phyloP scores from a whole-genome alignment of 2,113 vertebrate species.

The Ascaphus truei region DNA sequence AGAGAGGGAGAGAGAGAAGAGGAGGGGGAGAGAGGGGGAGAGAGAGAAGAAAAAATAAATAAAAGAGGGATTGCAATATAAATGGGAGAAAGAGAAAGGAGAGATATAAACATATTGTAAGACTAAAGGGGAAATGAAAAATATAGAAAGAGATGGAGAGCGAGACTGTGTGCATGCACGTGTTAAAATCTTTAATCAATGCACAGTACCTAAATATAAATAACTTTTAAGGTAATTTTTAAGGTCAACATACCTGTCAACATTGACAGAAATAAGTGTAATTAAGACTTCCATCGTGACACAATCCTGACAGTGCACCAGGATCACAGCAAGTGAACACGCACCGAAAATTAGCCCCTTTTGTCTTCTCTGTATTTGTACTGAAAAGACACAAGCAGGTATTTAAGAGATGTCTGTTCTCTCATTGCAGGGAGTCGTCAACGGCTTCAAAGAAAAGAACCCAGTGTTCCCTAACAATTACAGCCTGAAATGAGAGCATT shows the following conservation, averaged over 20 bases:
- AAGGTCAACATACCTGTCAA: not conserved
- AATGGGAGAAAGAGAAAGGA: too few relatives aligned
- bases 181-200: too few relatives aligned
- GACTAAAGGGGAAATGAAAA: too few relatives aligned
- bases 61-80: too few relatives aligned
- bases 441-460: not conserved
- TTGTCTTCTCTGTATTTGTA: not conserved
- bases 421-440: not conserved
- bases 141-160: too few relatives aligned
- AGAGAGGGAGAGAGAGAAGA: not conserved
- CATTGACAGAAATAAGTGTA: not conserved
- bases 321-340: not conserved
- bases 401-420: not conserved
- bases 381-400: not conserved
- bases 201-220: not conserved
- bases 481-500: not conserved
- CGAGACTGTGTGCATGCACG: too few relatives aligned
- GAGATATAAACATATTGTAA: too few relatives aligned
- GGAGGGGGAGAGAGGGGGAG: constrained; percentile 6
- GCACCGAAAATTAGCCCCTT: not conserved
- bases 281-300: not conserved
- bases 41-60: too few relatives aligned
- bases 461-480: not conserved
- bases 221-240: not conserved
- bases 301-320: not conserved